Base-by-base conservation (phyloP, 2,888 invertebrate species). In the Megastigmus dorsalis region DNA sequence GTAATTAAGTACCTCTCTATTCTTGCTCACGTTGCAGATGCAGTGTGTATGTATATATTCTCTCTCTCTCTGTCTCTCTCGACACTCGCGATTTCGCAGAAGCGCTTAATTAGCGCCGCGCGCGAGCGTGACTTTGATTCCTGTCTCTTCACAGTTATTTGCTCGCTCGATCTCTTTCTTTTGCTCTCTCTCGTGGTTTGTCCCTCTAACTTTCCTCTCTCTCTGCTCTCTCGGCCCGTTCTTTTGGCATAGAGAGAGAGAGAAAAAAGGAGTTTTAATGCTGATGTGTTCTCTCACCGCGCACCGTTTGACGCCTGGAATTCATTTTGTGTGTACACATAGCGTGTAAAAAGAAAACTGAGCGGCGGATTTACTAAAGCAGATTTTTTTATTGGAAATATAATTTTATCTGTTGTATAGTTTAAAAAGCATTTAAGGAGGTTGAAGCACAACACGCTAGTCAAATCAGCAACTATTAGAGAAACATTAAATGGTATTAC, bases 21-120 rank as follows among this genome's bases (percentile, higher is more conserved):
- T 33, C 63, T 23, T 23, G n/a, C 45, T 48, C n/a, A n/a, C 41
- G n/a, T n/a, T n/a, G n/a, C n/a, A n/a, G n/a, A n/a, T n/a, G n/a
- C n/a, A n/a, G n/a, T n/a, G n/a, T n/a, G n/a, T n/a, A n/a, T n/a
- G n/a, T n/a, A 30, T 28, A 28, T 30, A 38, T n/a, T n/a, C 28
- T 26, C 36, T 33, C 18, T 20, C 38, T 30, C n/a, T 41, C 18
- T 50, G 3, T 2, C 28, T 26, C 30, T n/a, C n/a, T n/a, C n/a
- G n/a, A n/a, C n/a, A n/a, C 50, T 69, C 68, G 74, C 55, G 71
- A 72, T 72, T 76, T 77, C 75, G 68, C 45, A 68, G 77, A 77
- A 77, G 77, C 59, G 75, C 77, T 77, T 77, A 77, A 77, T 77
- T 77, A 77, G 69, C 75, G 60, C 55, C 57, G 70, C 30, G 71